Conservation (phyloP, 1,140 invertebrate species). For the Magallana ariakensis region DNA sequence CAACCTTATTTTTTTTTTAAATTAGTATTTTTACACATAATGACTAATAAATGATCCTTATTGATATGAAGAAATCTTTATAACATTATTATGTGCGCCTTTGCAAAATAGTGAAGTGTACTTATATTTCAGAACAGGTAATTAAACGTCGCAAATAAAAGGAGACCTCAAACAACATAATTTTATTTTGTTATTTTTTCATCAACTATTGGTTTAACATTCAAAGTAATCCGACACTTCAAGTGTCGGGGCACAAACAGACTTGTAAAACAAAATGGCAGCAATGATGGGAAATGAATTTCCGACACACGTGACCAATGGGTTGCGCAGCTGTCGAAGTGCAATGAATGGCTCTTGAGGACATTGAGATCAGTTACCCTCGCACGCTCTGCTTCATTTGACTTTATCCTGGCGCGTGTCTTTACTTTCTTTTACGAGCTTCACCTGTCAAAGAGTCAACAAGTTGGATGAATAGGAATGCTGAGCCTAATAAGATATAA, state of each 20-base stretch:
- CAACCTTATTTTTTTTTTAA: too few relatives aligned
- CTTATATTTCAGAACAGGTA: too few relatives aligned
- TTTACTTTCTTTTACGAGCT: constrained; percentile 22
- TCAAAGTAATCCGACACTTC: background rate
- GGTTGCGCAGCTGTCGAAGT: constrained; percentile 23
- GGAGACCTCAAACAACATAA: too few relatives aligned
- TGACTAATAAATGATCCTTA: too few relatives aligned
- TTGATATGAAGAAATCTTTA: too few relatives aligned
- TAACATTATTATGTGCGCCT: too few relatives aligned
- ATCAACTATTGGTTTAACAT: constrained; percentile 28
- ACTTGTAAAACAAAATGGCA: constrained; percentile 30
- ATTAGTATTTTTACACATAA: too few relatives aligned
- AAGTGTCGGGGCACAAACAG: constrained; percentile 27
- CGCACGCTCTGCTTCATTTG: background rate
- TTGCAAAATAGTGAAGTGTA: too few relatives aligned
- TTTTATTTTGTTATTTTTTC: constrained; percentile 23
- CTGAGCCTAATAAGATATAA: background rate
- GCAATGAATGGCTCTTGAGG: background rate
- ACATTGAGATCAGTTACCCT: background rate
- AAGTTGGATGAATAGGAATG: constrained; percentile 7
- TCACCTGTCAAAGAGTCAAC: constrained; percentile 29
- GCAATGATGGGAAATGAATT: constrained; percentile 36
- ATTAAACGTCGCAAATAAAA: too few relatives aligned
- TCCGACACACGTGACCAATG: constrained; percentile 26
- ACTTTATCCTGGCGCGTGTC: background rate